phyloP scores from a whole-genome alignment of 2,113 vertebrate genomes.

The Nesogale talazaci region DNA sequence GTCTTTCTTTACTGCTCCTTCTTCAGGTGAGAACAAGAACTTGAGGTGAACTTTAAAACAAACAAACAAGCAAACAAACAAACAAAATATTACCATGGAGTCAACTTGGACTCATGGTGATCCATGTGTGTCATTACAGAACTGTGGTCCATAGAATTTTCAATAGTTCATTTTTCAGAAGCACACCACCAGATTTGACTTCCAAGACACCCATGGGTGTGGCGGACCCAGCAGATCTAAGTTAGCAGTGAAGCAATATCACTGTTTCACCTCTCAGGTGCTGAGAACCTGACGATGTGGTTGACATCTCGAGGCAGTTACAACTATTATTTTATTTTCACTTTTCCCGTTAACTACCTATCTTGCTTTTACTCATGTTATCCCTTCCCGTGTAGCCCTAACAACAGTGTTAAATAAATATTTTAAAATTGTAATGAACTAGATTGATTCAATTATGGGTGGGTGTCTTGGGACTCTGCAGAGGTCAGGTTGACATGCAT shows the following conservation, averaged over 20 bases:
- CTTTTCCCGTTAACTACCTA: not conserved
- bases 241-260: not conserved
- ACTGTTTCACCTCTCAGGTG: not conserved
- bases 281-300: not conserved
- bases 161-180: not conserved
- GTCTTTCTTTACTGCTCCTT: not conserved
- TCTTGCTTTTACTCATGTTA: not conserved
- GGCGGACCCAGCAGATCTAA: not conserved
- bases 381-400: not conserved
- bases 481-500: not conserved
- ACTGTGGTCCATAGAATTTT: not conserved
- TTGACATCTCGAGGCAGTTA: not conserved
- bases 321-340: not conserved
- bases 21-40: not conserved
- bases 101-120: not conserved
- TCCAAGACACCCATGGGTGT: not conserved
- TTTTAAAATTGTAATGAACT: constrained; percentile 40
- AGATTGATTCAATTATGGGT: constrained; percentile 52
- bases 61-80: not conserved
- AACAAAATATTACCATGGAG: not conserved
- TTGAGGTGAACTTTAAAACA: not conserved
- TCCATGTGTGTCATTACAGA: not conserved
- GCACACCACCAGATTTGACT: not conserved
- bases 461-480: not conserved
- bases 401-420: constrained; percentile 49